Evolutionary conservation across 2,113 vertebrate species (phyloP).

Genomic region (Saccopteryx leptura): DNA sequence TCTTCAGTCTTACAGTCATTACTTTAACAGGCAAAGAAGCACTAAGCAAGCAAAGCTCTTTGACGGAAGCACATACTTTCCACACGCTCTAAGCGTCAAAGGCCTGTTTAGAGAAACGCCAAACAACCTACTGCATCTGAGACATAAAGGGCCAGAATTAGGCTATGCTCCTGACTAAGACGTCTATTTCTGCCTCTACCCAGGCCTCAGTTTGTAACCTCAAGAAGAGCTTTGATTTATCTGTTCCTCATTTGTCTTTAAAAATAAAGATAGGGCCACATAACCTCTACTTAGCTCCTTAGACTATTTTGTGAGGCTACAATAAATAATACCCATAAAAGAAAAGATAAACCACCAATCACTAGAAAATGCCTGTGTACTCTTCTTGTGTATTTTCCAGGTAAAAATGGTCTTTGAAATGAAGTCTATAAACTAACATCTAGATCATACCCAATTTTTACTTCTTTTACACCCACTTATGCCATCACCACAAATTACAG

Average conservation of each 20-base stretch:
- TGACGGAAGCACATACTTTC: constrained; percentile 68
- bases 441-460: constrained; percentile 70
- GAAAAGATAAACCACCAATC: constrained; percentile 33
- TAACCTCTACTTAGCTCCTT: constrained; percentile 35
- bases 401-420: constrained; percentile 75
- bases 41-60: constrained; percentile 64
- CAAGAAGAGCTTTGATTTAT: constrained; percentile 65
- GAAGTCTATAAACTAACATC: constrained; percentile 59
- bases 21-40: constrained; percentile 67
- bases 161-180: constrained; percentile 44
- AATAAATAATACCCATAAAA: constrained; percentile 61
- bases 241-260: constrained; percentile 54
- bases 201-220: constrained; percentile 37
- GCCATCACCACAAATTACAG: constrained; percentile 54
- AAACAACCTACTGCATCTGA: constrained; percentile 34
- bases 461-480: constrained; percentile 52
- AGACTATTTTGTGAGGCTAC: constrained; percentile 1
- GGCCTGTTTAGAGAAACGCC: constrained; percentile 62
- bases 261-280: constrained; percentile 57
- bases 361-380: constrained; percentile 63
- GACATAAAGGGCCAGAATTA: constrained; percentile 34
- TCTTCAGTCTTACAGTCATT: constrained; percentile 50
- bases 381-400: constrained; percentile 68
- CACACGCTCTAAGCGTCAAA: constrained; percentile 64
- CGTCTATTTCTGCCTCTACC: constrained; percentile 54